Evolutionary conservation across 2,888 invertebrate species (phyloP).

Genomic region (Antitype chi): DNA sequence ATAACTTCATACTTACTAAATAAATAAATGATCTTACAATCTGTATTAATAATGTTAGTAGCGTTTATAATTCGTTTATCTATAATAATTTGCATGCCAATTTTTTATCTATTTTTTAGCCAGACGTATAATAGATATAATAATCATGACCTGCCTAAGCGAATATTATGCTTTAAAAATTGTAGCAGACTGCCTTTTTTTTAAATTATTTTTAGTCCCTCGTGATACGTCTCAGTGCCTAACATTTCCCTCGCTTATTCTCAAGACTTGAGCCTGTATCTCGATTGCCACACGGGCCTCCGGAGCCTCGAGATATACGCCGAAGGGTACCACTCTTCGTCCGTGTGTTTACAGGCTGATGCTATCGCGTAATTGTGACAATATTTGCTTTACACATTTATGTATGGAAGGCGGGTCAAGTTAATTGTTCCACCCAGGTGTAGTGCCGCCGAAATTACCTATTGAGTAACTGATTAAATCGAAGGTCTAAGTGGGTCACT

Average conservation of each 20-base stretch:
- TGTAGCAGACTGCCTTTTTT: not conserved
- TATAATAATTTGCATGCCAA: not conserved
- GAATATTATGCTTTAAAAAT: not conserved
- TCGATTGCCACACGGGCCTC: conserved; percentile 76
- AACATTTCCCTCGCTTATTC: conserved; percentile 59
- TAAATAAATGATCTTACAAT: not conserved
- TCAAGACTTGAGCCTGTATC: conserved; percentile 68
- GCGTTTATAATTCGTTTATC: not conserved
- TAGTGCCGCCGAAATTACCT: conserved; percentile 71
- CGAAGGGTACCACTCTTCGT: conserved; percentile 84
- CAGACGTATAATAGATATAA: not conserved
- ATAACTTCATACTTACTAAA: not conserved
- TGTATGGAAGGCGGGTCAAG: conserved; percentile 80
- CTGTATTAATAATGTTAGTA: not conserved
- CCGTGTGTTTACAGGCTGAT: conserved; percentile 87
- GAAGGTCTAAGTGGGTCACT: conserved; percentile 71
- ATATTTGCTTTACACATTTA: conserved; percentile 88
- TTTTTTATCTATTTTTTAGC: not conserved
- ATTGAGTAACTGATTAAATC: conserved; percentile 79
- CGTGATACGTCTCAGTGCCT: not conserved
- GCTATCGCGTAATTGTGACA: conserved; percentile 90
- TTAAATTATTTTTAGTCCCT: not conserved
- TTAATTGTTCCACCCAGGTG: conserved; percentile 79
- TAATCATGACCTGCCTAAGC: not conserved
- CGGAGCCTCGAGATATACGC: conserved; percentile 82